Evolutionary conservation across 2,797 vertebrate species (phyloP).

Genomic region (Helicolenus hilgendorfi): DNA sequence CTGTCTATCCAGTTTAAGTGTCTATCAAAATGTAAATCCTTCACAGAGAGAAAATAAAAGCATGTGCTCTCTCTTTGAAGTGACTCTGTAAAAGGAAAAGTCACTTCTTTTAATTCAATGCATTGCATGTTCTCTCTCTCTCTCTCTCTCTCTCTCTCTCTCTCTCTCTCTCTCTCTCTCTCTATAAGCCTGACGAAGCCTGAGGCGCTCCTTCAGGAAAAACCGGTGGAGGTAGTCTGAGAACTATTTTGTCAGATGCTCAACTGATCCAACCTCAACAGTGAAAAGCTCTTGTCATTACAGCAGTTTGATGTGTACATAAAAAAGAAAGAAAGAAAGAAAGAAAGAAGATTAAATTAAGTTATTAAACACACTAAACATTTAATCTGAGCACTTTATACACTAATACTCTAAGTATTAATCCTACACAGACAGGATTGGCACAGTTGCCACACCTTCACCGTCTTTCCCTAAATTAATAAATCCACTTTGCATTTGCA

Average conservation of each 20-base stretch:
- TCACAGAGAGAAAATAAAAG: background rate
- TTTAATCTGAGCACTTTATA: background rate
- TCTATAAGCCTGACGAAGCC: conserved; percentile 54
- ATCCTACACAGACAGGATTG: background rate
- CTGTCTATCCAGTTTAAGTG: background rate
- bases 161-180: background rate
- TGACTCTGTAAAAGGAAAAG: background rate
- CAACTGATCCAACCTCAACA: conserved; percentile 62
- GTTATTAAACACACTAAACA: background rate
- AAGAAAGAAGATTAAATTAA: background rate
- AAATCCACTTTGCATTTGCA: background rate
- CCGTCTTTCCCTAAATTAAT: background rate
- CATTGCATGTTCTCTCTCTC: background rate
- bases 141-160: too few species aligned
- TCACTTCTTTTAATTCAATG: background rate
- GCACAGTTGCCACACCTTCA: conserved; percentile 11
- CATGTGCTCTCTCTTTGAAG: background rate
- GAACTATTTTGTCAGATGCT: conserved; percentile 56
- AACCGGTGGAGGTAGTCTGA: conserved; percentile 89
- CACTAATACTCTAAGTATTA: background rate
- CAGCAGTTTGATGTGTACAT: background rate
- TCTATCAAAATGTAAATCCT: background rate
- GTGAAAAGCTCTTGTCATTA: background rate
- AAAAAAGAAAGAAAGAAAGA: background rate
- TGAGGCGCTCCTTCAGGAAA: conserved; percentile 89